Conservation (phyloP, 1,140 invertebrate genomes). For the Cotesia chilonis region DNA sequence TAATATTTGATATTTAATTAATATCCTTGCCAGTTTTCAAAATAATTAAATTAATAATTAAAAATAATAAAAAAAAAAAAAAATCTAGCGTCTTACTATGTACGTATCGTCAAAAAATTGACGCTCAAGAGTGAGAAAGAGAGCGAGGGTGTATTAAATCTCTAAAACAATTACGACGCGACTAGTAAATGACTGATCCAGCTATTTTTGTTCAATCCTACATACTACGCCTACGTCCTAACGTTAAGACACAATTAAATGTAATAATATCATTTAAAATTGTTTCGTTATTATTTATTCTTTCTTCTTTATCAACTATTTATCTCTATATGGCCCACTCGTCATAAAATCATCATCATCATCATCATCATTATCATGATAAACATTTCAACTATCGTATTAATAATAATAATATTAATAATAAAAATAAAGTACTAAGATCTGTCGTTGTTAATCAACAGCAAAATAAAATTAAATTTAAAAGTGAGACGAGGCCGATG, state of each 20-base stretch:
- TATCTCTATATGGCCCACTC: background rate
- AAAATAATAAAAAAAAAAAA: constrained; percentile 24
- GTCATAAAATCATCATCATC: background rate
- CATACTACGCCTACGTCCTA: constrained; percentile 23
- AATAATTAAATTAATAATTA: constrained; percentile 19
- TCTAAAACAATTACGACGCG: constrained; percentile 54
- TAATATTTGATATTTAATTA: too few species aligned
- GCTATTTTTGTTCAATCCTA: constrained; percentile 48
- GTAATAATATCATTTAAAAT: constrained; percentile 26
- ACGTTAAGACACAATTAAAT: constrained; percentile 26
- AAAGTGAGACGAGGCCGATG: too few species aligned
- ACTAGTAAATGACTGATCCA: constrained; percentile 67
- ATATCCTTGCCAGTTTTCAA: background rate
- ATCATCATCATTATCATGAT: too few species aligned
- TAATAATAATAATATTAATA: too few species aligned
- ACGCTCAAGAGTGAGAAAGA: constrained; percentile 15
- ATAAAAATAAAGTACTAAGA: too few species aligned
- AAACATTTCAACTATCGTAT: too few species aligned
- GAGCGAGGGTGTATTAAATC: constrained; percentile 14
- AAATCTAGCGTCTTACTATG: constrained; percentile 5
- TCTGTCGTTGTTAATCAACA: too few species aligned
- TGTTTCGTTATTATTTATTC: background rate
- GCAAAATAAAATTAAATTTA: too few species aligned
- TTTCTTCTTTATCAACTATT: background rate
- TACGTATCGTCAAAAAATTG: constrained; percentile 1